These are phyloP conservation scores for Mercenaria mercenaria DNA, from an alignment of 1,140 invertebrate genomes.

Conservation along the genomic window DNA sequence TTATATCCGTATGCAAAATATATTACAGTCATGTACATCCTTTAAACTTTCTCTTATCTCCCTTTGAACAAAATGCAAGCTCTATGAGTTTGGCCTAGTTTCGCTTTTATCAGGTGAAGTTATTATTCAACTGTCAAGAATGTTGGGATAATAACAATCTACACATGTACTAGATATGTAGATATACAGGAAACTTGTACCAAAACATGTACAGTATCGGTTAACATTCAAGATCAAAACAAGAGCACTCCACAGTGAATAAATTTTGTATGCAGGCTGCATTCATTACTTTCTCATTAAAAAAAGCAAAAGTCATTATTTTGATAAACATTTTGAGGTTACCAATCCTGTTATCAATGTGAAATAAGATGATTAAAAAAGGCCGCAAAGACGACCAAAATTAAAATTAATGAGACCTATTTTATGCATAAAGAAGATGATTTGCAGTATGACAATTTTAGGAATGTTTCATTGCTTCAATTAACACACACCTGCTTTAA, in stretches of 20 bases:
- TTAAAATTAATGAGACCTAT: not conserved
- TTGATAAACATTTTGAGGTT: too few relatives aligned
- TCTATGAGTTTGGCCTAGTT: slow-evolving; percentile 14
- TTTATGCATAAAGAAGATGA: not conserved
- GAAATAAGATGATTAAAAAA: too few relatives aligned
- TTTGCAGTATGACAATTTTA: slow-evolving; percentile 1
- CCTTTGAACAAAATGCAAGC: slow-evolving; percentile 12
- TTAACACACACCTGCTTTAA: not conserved
- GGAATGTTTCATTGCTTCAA: not conserved
- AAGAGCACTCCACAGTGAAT: not conserved
- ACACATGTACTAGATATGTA: slow-evolving; percentile 35
- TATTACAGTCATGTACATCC: too few relatives aligned
- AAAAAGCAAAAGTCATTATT: too few relatives aligned
- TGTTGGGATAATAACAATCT: slow-evolving; percentile 28
- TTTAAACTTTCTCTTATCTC: not conserved
- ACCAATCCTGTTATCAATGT: too few relatives aligned
- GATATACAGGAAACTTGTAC: slow-evolving; percentile 34
- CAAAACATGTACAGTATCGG: slow-evolving; percentile 10
- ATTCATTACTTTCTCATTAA: too few relatives aligned
- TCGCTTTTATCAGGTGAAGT: slow-evolving; percentile 43
- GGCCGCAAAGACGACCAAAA: not conserved
- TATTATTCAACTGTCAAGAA: slow-evolving; percentile 52
- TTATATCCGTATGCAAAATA: too few relatives aligned
- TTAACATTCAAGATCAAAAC: not conserved
- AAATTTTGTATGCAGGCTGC: not conserved